phyloP scores from a whole-genome alignment of 1,140 invertebrate species.

The Maniola jurtina region DNA sequence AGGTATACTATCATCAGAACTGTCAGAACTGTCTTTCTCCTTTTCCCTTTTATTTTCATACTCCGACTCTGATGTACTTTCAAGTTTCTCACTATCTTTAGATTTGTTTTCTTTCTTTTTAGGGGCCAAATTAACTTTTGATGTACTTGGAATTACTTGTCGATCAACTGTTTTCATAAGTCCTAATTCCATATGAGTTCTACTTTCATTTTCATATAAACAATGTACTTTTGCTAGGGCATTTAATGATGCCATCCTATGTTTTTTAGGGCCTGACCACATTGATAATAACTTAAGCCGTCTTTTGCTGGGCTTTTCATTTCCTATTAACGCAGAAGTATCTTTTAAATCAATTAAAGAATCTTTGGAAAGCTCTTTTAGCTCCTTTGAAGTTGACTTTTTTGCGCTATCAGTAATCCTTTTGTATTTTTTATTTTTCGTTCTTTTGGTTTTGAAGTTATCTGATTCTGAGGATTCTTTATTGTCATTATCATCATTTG shows the following conservation, averaged over 20 bases:
- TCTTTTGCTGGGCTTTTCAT: conserved; percentile 70
- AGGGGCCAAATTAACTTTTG: conserved; percentile 42
- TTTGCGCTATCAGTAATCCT: conserved; percentile 60
- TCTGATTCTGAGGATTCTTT: conserved; percentile 69
- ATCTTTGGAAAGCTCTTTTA: conserved; percentile 72
- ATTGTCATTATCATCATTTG: conserved; percentile 68
- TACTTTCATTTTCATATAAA: conserved; percentile 92
- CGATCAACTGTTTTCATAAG: conserved; percentile 74
- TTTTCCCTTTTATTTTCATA: conserved; percentile 71
- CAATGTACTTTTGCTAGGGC: conserved; percentile 95
- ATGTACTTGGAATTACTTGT: conserved; percentile 58
- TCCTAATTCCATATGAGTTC: conserved; percentile 82
- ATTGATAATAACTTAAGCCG: conserved; percentile 71
- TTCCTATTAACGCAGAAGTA: conserved; percentile 50
- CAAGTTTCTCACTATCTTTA: conserved; percentile 64
- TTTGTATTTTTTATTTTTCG: conserved; percentile 67
- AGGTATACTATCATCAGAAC: conserved; percentile 74
- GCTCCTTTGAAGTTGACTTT: conserved; percentile 64
- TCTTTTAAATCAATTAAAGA: conserved; percentile 70
- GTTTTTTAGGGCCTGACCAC: conserved; percentile 85
- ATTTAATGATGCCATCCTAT: conserved; percentile 92
- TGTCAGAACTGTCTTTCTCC: conserved; percentile 71
- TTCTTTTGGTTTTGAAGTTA: conserved; percentile 52
- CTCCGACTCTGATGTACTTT: conserved; percentile 74
- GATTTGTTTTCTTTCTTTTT: conserved; percentile 69